Conservation (phyloP, 2,113 vertebrate species). For the Gulo gulo region DNA sequence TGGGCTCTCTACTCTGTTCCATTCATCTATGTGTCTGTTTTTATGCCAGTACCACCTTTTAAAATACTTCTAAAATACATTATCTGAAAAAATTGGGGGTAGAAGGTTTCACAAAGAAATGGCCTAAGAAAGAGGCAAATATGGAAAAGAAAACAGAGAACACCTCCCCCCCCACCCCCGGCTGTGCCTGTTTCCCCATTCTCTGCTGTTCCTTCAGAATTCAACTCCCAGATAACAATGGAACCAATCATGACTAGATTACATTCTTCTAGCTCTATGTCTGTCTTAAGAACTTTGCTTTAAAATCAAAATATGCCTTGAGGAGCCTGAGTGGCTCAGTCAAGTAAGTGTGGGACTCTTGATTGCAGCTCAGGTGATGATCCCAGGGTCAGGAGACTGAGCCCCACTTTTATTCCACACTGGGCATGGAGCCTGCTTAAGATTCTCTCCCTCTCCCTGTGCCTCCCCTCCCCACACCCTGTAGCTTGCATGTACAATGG, state of each 20-base stretch:
- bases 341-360: neutral
- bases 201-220: neutral
- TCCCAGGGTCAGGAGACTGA: neutral
- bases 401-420: neutral
- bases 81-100: neutral
- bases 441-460: neutral
- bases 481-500: neutral
- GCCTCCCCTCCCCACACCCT: no score
- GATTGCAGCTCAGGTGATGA: neutral
- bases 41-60: neutral
- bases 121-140: neutral
- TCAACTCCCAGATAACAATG: neutral
- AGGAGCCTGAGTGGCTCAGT: neutral
- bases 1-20: no score
- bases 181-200: neutral
- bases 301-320: neutral
- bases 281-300: neutral
- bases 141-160: neutral
- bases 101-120: neutral
- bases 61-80: neutral
- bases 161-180: accelerated
- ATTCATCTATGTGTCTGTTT: no score
- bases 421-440: neutral
- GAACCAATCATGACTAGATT: neutral
- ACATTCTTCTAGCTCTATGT: neutral